phyloP scores from a whole-genome alignment of 2,797 vertebrate genomes.

The Crax fasciolata region DNA sequence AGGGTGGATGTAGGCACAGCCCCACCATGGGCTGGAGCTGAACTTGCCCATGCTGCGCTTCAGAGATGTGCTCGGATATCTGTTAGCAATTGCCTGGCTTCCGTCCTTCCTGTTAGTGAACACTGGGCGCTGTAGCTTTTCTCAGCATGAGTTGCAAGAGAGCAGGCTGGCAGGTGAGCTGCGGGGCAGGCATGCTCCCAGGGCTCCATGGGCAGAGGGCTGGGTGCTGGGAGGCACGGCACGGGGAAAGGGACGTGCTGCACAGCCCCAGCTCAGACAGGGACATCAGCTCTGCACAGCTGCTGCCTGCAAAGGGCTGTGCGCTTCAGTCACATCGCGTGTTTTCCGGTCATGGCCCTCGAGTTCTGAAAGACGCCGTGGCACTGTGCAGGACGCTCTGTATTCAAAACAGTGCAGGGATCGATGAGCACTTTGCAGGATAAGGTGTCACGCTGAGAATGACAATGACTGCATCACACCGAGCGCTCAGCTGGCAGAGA shows the following conservation, averaged over 20 bases:
- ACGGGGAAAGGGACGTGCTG: neutral
- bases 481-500: neutral
- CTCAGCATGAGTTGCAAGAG: fast-evolving
- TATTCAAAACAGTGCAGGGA: fast-evolving
- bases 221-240: neutral
- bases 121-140: neutral
- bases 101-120: neutral
- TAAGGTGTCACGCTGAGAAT: neutral
- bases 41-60: neutral
- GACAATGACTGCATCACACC: fast-evolving
- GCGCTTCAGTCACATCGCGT: neutral
- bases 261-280: neutral
- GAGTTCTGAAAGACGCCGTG: neutral
- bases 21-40: neutral
- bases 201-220: neutral
- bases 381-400: fast-evolving
- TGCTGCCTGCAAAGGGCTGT: too few species aligned
- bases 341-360: neutral
- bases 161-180: fast-evolving
- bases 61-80: neutral
- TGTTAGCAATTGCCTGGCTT: neutral
- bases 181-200: neutral
- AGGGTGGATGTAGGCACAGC: neutral
- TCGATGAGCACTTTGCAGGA: neutral
- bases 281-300: neutral